These are phyloP conservation scores for Dromius quadrimaculatus DNA, from an alignment of 2,888 invertebrate species.

Conservation along the genomic window DNA sequence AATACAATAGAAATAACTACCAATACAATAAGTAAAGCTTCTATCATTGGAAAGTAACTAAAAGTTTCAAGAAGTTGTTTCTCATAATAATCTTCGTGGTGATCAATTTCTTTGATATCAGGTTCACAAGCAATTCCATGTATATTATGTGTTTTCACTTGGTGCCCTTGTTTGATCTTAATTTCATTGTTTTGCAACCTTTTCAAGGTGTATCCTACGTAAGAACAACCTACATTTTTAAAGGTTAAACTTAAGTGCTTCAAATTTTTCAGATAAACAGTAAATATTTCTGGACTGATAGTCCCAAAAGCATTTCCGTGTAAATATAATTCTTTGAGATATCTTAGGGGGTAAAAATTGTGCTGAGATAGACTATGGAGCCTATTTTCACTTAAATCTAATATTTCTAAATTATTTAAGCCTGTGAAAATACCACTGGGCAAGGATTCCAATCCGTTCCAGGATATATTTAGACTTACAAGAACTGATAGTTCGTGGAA, in stretches of 20 bases:
- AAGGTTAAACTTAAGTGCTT: neutral
- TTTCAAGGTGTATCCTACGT: neutral
- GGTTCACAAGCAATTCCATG: conserved; percentile 11
- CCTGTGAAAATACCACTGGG: neutral
- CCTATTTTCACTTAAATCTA: conserved; percentile 1
- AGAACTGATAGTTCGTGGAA: neutral
- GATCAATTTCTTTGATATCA: neutral
- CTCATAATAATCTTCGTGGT: too few species aligned
- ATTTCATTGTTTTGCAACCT: neutral
- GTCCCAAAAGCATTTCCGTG: neutral
- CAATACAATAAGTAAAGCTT: neutral
- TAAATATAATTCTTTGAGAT: neutral
- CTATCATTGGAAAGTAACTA: neutral
- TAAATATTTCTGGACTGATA: neutral
- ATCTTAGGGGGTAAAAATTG: neutral
- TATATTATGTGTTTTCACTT: neutral
- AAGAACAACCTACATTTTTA: neutral
- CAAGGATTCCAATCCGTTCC: neutral
- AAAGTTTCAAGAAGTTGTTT: neutral
- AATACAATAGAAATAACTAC: neutral
- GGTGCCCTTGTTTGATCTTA: neutral
- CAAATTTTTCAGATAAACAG: neutral
- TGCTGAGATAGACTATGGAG: neutral
- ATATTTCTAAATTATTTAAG: neutral
- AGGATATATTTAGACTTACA: neutral